Evolutionary conservation across 2,113 vertebrate species (phyloP).

Genomic region (Nesoenas mayeri): DNA sequence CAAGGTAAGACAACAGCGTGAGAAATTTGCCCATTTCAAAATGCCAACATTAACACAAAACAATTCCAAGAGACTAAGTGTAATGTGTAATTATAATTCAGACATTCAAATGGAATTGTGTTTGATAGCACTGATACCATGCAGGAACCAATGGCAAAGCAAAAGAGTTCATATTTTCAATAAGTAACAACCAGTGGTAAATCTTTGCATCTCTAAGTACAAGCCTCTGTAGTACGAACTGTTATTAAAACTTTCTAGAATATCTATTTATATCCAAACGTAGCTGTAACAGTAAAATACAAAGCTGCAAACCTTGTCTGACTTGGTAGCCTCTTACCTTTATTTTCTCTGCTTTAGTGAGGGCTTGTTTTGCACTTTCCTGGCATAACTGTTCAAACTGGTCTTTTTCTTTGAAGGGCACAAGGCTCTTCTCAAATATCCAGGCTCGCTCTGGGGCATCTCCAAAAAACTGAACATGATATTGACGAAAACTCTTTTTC

Average conservation of each 20-base stretch:
- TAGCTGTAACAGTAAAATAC: background rate
- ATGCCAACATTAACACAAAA: background rate
- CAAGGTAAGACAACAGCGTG: background rate
- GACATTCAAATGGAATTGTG: background rate
- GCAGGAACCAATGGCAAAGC: background rate
- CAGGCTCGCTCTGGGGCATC: constrained; percentile 93
- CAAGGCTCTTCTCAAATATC: constrained; percentile 94
- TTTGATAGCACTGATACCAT: background rate
- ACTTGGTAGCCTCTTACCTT: constrained; percentile 79
- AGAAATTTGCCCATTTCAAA: background rate
- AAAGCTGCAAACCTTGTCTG: background rate
- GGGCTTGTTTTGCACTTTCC: constrained; percentile 82
- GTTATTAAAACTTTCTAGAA: background rate
- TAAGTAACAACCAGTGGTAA: background rate
- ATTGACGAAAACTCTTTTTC: constrained; percentile 84
- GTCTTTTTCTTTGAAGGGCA: constrained; percentile 86
- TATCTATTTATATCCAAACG: background rate
- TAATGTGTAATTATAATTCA: background rate
- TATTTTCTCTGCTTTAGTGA: constrained; percentile 79
- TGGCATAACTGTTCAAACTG: constrained; percentile 88
- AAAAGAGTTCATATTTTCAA: background rate
- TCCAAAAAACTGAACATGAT: constrained; percentile 97
- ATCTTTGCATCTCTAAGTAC: background rate
- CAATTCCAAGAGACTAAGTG: background rate
- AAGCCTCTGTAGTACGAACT: background rate